phyloP scores from a whole-genome alignment of 2,888 invertebrate species.

The Hydropsyche betteni region DNA sequence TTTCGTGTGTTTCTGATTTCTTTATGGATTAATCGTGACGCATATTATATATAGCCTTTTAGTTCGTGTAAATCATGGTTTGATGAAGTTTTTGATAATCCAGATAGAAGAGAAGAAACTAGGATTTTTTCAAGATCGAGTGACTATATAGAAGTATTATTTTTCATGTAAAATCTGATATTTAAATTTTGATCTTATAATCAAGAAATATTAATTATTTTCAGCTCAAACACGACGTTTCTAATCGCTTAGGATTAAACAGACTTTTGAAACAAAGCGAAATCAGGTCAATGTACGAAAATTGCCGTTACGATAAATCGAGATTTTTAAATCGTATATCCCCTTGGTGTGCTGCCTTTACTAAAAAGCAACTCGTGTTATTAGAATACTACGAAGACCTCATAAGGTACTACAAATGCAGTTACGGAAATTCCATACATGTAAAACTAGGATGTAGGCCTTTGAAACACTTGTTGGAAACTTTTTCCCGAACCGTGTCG shows the following conservation, averaged over 20 bases:
- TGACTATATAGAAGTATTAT: conserved; percentile 52
- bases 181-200: neutral
- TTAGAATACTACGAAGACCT: conserved; percentile 82
- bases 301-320: conserved; percentile 81
- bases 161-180: neutral
- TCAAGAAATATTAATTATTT: conserved; percentile 42
- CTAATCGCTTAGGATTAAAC: conserved; percentile 63
- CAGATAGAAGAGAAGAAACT: conserved; percentile 53
- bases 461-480: conserved; percentile 72
- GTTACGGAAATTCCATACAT: conserved; percentile 73
- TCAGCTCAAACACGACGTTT: conserved; percentile 62
- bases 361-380: conserved; percentile 71
- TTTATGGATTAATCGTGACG: neutral
- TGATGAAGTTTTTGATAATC: conserved; percentile 57
- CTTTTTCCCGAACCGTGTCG: conserved; percentile 59
- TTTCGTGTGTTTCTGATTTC: neutral
- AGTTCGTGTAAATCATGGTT: conserved; percentile 64
- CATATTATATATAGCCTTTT: neutral
- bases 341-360: conserved; percentile 80
- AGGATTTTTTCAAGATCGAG: conserved; percentile 56
- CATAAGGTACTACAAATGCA: conserved; percentile 73
- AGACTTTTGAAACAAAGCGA: conserved; percentile 57
- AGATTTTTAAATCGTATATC: conserved; percentile 70
- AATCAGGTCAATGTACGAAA: conserved; percentile 74
- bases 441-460: conserved; percentile 71